Base-by-base conservation (phyloP, 2,888 invertebrate species). In the Coleophora flavipennella region DNA sequence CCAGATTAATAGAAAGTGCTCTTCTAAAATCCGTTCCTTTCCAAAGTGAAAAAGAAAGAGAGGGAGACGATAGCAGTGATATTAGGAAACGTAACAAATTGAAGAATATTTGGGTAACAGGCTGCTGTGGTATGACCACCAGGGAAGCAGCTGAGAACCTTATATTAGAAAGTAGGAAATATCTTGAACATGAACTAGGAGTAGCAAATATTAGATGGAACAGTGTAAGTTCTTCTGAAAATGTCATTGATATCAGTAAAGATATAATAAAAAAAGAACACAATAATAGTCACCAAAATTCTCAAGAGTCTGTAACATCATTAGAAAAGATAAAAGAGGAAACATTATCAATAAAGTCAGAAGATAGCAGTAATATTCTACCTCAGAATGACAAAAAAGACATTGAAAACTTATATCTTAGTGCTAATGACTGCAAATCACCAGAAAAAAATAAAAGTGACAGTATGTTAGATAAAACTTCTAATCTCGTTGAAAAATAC, bases 21-120 rank as follows among this genome's bases (percentile, higher is more conserved):
- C 83, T 99, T 8, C 87, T 89, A 44, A 92, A 91, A 65, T 89
- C 93, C 3, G 80, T 91, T 2, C 95, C 97, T 27, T 97, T 97
- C 74, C 91, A 95, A 76, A 95, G 93, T 55, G 89, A 88, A 44
- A 94, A 92, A 66, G 88, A 89, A 60, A 80, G 89, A 53, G 89
- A 92, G 34, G 88, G 89, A 42, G 94, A 95, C 66, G 87, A 89
- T 45, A 86, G 85, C 37, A 73, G 78, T 48, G 92, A 91, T 56
- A 77, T 87, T 8, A 85, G 87, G 35, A 88, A 90, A 63, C 86
- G 92, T 39, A 91, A 89, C 57, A 88, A 89, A 68, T 86, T 90
- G 35, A 87, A 90, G 61, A 90, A 88, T 53, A 86, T 95, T 43
- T 94, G 92, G 87, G 88, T 95, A 10, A 92, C 92, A 1, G 95